A percentile compares a stretch with the other conserved stretches of the same genome.
phyloP scores from a whole-genome alignment of 2,797 vertebrate species.

The Amblyopsis hoosieri region DNA sequence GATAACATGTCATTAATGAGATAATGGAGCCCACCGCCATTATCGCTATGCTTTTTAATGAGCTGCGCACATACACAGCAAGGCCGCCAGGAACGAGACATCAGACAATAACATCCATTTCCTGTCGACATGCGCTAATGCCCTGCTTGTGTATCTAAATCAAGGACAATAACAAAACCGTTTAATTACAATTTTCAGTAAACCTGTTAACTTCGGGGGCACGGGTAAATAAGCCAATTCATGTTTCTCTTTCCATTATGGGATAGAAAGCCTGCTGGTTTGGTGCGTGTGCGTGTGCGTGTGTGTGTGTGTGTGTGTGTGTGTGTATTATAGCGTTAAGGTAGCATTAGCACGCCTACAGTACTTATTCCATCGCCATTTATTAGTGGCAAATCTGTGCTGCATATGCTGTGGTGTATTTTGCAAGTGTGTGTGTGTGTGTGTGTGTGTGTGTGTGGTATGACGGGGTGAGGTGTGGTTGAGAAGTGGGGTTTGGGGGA shows the following conservation, averaged over 20 bases:
- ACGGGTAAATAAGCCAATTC: conserved; percentile 19
- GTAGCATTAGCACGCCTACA: too few species aligned
- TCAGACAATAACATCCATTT: conserved; percentile 42
- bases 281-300: not conserved
- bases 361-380: conserved; percentile 33
- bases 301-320: not conserved
- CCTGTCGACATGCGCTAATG: conserved; percentile 32
- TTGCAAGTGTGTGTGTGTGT: too few species aligned
- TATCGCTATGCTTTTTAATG: conserved; percentile 67
- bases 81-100: conserved; percentile 58
- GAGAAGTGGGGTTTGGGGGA: too few species aligned
- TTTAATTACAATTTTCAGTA: conserved; percentile 17
- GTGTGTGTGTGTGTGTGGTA: too few species aligned
- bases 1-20: conserved; percentile 63
- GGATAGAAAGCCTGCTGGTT: conserved; percentile 4
- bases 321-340: not conserved
- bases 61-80: conserved; percentile 59
- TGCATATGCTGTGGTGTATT: conserved; percentile 21
- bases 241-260: conserved; percentile 4
- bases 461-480: too few species aligned
- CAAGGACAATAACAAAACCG: conserved; percentile 22
- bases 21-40: conserved; percentile 69
- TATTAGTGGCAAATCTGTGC: conserved; percentile 11
- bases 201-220: conserved; percentile 29
- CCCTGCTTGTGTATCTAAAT: conserved; percentile 46